A percentile compares a stretch with the other conserved stretches of the same genome.
Evolutionary conservation across 1,140 invertebrate species (phyloP).

Genomic region (Metopolophium dirhodum): DNA sequence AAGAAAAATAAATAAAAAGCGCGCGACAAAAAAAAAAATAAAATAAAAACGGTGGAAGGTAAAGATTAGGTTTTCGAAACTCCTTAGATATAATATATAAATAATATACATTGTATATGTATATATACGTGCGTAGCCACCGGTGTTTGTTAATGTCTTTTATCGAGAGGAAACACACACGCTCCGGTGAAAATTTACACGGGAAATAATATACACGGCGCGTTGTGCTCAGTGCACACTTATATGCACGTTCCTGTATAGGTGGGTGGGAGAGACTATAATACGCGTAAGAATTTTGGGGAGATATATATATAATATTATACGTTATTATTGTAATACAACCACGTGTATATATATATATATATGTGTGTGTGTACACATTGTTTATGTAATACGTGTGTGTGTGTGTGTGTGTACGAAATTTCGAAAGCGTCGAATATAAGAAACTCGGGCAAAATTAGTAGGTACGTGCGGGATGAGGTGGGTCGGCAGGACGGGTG

Average conservation of each 20-base stretch:
- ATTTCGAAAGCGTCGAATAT: background rate
- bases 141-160: slow-evolving; percentile 49
- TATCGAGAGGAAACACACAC: slow-evolving; percentile 50
- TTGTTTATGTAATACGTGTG: too few relatives aligned
- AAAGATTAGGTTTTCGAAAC: slow-evolving; percentile 45
- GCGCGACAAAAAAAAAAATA: slow-evolving; percentile 18
- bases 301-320: background rate
- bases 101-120: background rate
- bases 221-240: background rate
- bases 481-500: background rate
- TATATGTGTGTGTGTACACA: background rate
- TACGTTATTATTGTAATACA: background rate
- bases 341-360: background rate
- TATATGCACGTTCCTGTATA: background rate
- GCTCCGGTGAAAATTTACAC: slow-evolving; percentile 19
- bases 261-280: background rate
- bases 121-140: background rate
- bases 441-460: background rate
- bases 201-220: background rate
- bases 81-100: background rate
- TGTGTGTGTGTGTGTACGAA: background rate
- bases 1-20: slow-evolving; percentile 32
- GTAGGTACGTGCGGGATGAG: too few relatives aligned
- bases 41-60: slow-evolving; percentile 27
- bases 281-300: background rate